phyloP scores from a whole-genome alignment of 1,140 invertebrate species.

The Araneus ventricosus region DNA sequence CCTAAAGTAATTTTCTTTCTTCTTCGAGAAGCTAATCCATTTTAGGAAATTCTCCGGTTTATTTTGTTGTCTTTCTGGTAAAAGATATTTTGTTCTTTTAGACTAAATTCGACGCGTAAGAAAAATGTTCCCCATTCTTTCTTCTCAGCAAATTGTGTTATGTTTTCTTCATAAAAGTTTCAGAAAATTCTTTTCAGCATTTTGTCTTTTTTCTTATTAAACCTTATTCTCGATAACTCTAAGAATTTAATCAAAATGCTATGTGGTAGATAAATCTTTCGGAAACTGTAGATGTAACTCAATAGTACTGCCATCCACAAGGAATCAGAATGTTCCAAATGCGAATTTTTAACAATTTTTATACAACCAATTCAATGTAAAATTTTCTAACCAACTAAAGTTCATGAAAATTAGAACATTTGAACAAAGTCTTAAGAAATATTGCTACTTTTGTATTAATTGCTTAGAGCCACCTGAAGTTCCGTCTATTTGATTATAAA shows the following conservation, averaged over 20 bases:
- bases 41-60: slow-evolving; percentile 24
- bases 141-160: not conserved
- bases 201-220: not conserved
- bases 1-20: slow-evolving; percentile 29
- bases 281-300: no score
- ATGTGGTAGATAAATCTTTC: not conserved
- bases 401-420: no score
- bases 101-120: slow-evolving; percentile 21
- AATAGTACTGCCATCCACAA: no score
- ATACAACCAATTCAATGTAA: no score
- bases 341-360: no score
- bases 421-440: no score
- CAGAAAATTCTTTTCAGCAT: not conserved
- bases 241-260: not conserved
- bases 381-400: no score
- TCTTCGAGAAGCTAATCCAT: slow-evolving; percentile 24
- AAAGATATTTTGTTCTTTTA: slow-evolving; percentile 28
- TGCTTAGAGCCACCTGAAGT: no score
- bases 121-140: not conserved
- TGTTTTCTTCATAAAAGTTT: slow-evolving; percentile 17
- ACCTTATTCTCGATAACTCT: not conserved
- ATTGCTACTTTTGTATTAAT: no score
- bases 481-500: no score
- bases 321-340: no score
- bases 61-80: slow-evolving; percentile 29